Base-by-base conservation (phyloP, 2,113 vertebrate genomes). In the Carassius gibelio region DNA sequence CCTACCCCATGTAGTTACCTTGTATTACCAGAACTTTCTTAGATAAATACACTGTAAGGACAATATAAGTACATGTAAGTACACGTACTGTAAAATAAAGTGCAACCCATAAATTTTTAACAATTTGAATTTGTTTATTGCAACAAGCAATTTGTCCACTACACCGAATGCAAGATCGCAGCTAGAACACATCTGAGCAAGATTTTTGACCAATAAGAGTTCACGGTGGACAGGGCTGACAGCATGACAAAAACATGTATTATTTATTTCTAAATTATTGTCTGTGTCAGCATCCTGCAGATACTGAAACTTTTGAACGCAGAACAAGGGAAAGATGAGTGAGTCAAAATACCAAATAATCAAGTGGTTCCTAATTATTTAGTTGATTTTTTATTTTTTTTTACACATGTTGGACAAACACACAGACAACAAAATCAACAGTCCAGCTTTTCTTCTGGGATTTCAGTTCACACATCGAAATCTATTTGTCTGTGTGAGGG, bases 281-380 rank as follows among this genome's bases (percentile, higher is more conserved):
- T 23, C 21, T 26, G 21, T 38, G 68, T 36, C 68, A 75, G 26
- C n/a, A 75, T 42, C 72, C 48, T 50, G 13, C 10, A 9, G 3
- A 45, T 50, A 15, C 42, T 14, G 42, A 72, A 45, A 74, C 57
- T 61, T 61, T 61, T 61, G 19, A 59, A 59, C 0, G 17, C 55
- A 59, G 19, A 59, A 50, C 52, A 57, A 77, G 36, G 8, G 21
- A 38, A 38, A 59, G 17, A 57, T 3, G 9, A 38, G 15, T 30
- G 34, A 79, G 36, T 80, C 77, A 64, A n/a, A 64, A 62, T 6
- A n/a, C 0, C 61, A 80, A 64, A 81, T 21, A 13, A 17, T 52
- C 15, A 69, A 69, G 23, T 69, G 17, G 62, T 81, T 23, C 79
- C 79, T 81, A 30, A 81, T 81, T 69, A 81, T 26, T 34, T 48